Evolutionary conservation across 2,797 vertebrate genomes (phyloP).

Genomic region (Merluccius polli): DNA sequence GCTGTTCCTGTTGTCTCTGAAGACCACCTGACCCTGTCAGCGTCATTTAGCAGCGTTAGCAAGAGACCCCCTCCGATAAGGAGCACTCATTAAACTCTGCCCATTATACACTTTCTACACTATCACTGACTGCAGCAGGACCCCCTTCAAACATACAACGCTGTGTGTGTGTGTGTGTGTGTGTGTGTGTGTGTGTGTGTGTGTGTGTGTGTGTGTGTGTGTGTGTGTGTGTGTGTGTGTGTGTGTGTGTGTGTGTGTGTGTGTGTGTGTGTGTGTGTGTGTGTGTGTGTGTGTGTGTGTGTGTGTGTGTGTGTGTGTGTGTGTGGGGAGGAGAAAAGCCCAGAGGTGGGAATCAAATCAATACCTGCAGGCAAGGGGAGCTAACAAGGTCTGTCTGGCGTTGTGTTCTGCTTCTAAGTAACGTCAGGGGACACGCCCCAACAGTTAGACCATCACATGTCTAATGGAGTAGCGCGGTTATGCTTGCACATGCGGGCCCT

Average conservation of each 20-base stretch:
- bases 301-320: too few relatives aligned
- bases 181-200: too few relatives aligned
- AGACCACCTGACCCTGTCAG: conserved; percentile 36
- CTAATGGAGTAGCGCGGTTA: conserved; percentile 32
- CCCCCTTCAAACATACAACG: conserved; percentile 29
- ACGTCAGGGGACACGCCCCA: conserved; percentile 50
- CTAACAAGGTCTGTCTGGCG: conserved; percentile 65
- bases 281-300: not conserved
- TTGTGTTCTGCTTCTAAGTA: conserved; percentile 52
- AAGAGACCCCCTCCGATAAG: conserved; percentile 25
- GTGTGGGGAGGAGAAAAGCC: conserved; percentile 26
- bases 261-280: conserved; percentile 18
- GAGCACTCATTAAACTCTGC: conserved; percentile 54
- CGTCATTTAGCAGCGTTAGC: conserved; percentile 59
- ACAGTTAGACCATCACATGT: conserved; percentile 26
- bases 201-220: too few relatives aligned
- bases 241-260: not conserved
- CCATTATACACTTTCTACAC: conserved; percentile 58
- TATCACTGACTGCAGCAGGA: conserved; percentile 43
- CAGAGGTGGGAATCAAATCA: conserved; percentile 63
- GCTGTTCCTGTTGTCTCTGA: conserved; percentile 35
- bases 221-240: too few relatives aligned
- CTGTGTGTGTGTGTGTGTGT: conserved; percentile 21
- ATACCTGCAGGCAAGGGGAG: conserved; percentile 57
- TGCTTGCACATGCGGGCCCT: conserved; percentile 1